Evolutionary conservation across 1,140 invertebrate genomes (phyloP), one percentile per base, ranked within the genome.

Genomic region (Habropoda laboriosa): DNA sequence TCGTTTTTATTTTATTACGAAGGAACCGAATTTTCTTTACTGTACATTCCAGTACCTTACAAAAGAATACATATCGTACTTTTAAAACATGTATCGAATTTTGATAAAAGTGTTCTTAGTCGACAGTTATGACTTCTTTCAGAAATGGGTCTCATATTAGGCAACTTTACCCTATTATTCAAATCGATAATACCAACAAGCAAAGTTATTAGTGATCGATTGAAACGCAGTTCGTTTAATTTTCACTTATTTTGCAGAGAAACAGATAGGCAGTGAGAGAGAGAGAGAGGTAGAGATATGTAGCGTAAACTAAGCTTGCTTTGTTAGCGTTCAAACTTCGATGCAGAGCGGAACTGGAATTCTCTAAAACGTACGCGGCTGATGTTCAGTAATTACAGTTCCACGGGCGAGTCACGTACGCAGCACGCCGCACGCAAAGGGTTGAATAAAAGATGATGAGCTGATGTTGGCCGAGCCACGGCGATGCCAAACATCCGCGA

Each of bases 391-490:
- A 84, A 85, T 85, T 85, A 85, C 82, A 85, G 73, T 78, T 74
- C 35, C 45, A 73, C 61, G 45, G 57, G 61, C 53, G 61, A 73
- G 58, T 73, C 77, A 79, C 77, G 81, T 74, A 72, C 61, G 78
- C 79, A 64, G 81, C 79, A 60, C 7, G 47, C 61, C 49, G 72
- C 57, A 67, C 73, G 57, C 72, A 80, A 60, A 72, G 71, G 72
- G 66, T 66, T 83, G 81, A 88, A 83, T 81, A 84, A 86, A 84
- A 86, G 83, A 89, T 86, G 82, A 74, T 63, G 72, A 73, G 80
- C 74, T 81, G 86, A 87, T 83, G 82, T 78, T 81, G 86, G 73
- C 64, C 79, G 72, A 74, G 63, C 73, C 75, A 76, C 81, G 81
- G 84, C 82, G 78, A 80, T 84, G 79, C 72, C 73, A 79, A 84